phyloP scores from a whole-genome alignment of 2,888 invertebrate species.

The Aleiodes testaceus region DNA sequence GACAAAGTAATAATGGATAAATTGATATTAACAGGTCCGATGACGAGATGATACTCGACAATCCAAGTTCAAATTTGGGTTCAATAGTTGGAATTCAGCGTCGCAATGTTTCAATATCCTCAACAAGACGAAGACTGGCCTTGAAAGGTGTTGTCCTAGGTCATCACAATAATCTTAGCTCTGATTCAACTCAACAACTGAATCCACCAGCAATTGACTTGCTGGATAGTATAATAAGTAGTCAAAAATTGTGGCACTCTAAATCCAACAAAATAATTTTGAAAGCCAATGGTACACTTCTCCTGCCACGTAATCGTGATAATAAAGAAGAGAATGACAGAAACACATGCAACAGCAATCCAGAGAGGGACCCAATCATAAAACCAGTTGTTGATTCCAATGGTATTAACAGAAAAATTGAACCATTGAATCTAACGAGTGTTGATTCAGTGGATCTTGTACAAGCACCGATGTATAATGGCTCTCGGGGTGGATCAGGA shows the following conservation, averaged over 20 bases:
- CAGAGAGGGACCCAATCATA: slow-evolving; percentile 9
- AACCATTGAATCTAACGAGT: slow-evolving; percentile 60
- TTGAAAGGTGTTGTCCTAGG: slow-evolving; percentile 58
- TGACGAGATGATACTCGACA: slow-evolving; percentile 47
- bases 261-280: slow-evolving; percentile 76
- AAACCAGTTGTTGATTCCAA: slow-evolving; percentile 7
- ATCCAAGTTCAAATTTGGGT: slow-evolving; percentile 46
- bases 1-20: not conserved
- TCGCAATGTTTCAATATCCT: slow-evolving; percentile 55
- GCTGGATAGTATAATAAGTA: slow-evolving; percentile 80
- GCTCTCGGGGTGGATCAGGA: slow-evolving; percentile 74
- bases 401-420: slow-evolving; percentile 26
- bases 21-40: slow-evolving; percentile 57
- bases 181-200: slow-evolving; percentile 47
- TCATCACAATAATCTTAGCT: not conserved
- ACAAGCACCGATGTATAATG: slow-evolving; percentile 80
- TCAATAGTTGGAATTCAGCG: slow-evolving; percentile 60
- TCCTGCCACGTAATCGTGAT: slow-evolving; percentile 72
- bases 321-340: slow-evolving; percentile 52
- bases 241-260: slow-evolving; percentile 82
- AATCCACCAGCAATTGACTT: slow-evolving; percentile 74
- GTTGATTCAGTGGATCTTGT: slow-evolving; percentile 66
- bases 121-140: slow-evolving; percentile 63
- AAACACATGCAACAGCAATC: slow-evolving; percentile 30
- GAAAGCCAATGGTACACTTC: slow-evolving; percentile 78